Conservation (phyloP, 2,113 vertebrate species). For the Corythoichthys intestinalis region DNA sequence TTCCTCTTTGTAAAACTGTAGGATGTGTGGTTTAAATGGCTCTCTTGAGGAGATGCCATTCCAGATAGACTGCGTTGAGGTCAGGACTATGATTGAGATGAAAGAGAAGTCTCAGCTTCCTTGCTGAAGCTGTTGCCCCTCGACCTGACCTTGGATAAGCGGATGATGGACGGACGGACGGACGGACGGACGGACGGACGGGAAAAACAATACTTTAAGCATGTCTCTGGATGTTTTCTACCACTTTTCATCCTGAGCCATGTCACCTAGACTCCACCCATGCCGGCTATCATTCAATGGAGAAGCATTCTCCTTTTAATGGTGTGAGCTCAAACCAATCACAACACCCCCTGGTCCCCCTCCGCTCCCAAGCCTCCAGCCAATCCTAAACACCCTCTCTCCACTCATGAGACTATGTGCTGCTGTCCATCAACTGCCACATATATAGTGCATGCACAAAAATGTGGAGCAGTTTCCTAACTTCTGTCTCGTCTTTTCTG, state of each 20-base stretch:
- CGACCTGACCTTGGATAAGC: too few relatives aligned
- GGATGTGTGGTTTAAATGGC: too few relatives aligned
- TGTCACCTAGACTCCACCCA: constrained; percentile 73
- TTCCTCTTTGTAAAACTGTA: too few relatives aligned
- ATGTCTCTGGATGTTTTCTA: constrained; percentile 27
- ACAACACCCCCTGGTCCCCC: constrained; percentile 62
- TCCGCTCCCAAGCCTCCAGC: constrained; percentile 65
- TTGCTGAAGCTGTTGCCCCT: too few relatives aligned
- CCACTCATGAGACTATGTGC: constrained; percentile 83
- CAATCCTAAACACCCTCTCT: constrained; percentile 71
- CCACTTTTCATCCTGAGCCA: constrained; percentile 36
- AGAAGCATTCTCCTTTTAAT: constrained; percentile 80
- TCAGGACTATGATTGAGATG: too few relatives aligned
- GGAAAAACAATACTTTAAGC: neutral
- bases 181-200: too few relatives aligned
- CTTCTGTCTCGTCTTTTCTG: constrained; percentile 45
- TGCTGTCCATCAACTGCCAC: constrained; percentile 87
- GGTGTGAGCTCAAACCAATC: constrained; percentile 80
- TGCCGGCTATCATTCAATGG: constrained; percentile 73
- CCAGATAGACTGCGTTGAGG: too few relatives aligned
- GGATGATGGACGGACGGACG: too few relatives aligned
- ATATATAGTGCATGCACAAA: constrained; percentile 91
- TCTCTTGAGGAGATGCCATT: too few relatives aligned
- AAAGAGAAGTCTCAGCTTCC: too few relatives aligned
- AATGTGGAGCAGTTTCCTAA: constrained; percentile 81